These are phyloP conservation scores for Conger conger DNA, from an alignment of 2,113 vertebrate species.

Conservation along the genomic window DNA sequence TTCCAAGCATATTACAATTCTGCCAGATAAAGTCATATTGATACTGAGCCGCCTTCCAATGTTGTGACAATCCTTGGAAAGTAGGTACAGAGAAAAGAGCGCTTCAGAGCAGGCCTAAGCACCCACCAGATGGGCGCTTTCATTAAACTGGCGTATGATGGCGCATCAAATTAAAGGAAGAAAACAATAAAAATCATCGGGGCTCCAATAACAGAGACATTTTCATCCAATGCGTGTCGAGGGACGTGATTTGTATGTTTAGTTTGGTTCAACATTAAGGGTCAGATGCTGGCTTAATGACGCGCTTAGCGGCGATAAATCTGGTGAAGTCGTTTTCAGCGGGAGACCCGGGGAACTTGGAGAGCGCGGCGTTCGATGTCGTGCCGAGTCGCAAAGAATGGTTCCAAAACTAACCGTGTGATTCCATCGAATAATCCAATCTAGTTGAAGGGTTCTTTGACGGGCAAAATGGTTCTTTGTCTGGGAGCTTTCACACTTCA, in stretches of 20 bases:
- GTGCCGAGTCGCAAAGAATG: no score
- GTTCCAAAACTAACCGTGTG: no score
- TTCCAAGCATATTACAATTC: no score
- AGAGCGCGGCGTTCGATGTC: background rate
- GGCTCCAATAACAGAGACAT: constrained; percentile 47
- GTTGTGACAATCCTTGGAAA: background rate
- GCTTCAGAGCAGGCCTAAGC: background rate
- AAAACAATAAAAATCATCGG: constrained; percentile 49
- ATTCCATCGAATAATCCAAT: no score
- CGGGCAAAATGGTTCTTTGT: no score
- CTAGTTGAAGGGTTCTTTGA: no score
- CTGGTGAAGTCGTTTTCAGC: constrained; percentile 65
- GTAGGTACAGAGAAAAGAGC: background rate
- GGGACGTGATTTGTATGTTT: constrained; percentile 66
- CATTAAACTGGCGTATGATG: constrained; percentile 51
- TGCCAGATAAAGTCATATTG: no score
- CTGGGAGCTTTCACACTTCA: no score
- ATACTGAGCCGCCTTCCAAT: background rate
- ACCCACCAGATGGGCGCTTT: constrained; percentile 51
- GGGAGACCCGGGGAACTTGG: constrained; percentile 37
- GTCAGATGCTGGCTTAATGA: constrained; percentile 73
- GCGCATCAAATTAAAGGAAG: constrained; percentile 53
- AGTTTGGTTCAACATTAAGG: constrained; percentile 68
- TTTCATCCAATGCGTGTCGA: constrained; percentile 39
- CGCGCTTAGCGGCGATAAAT: constrained; percentile 72